Percentiles rank a stretch among this genome's conserved stretches.
These are phyloP conservation scores for Lineus longissimus DNA, from an alignment of 1,140 invertebrate species.

Conservation along the genomic window DNA sequence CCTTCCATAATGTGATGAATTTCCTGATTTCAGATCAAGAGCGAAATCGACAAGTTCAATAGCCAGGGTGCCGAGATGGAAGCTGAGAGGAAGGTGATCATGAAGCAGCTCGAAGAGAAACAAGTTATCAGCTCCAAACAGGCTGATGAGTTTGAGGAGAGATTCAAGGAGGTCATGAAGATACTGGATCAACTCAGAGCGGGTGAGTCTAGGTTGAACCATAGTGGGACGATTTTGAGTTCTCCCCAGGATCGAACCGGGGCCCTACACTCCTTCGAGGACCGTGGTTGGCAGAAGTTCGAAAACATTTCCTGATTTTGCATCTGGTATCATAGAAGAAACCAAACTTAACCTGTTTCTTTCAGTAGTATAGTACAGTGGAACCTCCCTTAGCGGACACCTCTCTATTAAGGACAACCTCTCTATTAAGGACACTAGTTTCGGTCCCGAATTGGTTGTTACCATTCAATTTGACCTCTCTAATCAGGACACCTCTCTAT, in stretches of 20 bases:
- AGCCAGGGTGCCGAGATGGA: conserved; percentile 50
- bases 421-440: too few relatives aligned
- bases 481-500: too few relatives aligned
- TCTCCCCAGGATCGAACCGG: background rate
- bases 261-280: background rate
- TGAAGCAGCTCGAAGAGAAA: conserved; percentile 48
- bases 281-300: too few relatives aligned
- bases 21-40: conserved; percentile 38
- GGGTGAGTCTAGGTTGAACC: too few relatives aligned
- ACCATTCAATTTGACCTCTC: too few relatives aligned
- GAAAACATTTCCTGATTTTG: too few relatives aligned
- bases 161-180: conserved; percentile 50
- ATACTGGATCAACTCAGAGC: conserved; percentile 53
- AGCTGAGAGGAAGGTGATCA: conserved; percentile 46
- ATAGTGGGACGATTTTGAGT: background rate
- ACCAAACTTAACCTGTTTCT: background rate
- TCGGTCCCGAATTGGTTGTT: too few relatives aligned
- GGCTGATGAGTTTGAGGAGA: conserved; percentile 47
- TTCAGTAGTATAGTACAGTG: too few relatives aligned
- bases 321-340: too few relatives aligned
- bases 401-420: too few relatives aligned
- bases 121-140: conserved; percentile 30
- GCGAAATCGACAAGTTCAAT: conserved; percentile 49
- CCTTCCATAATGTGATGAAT: too few relatives aligned
- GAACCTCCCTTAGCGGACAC: too few relatives aligned